Percentiles rank a stretch among this genome's conserved stretches.
These are phyloP conservation scores for Helicoverpa armigera DNA, from an alignment of 1,140 invertebrate genomes.

Conservation along the genomic window DNA sequence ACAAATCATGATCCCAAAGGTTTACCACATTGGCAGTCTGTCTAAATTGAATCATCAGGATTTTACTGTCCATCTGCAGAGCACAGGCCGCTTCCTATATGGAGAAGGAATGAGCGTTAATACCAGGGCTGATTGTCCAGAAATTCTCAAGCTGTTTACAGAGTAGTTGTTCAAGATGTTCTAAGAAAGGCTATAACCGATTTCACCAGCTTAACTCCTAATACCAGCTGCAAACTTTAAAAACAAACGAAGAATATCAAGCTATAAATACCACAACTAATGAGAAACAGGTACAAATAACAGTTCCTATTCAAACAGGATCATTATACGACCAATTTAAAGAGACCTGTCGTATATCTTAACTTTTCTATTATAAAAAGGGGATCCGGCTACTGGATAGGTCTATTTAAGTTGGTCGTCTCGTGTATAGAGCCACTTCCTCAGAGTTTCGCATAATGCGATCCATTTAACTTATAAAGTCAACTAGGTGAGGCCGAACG, in stretches of 20 bases:
- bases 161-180: no score
- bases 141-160: no score
- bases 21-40: no score
- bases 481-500: neutral
- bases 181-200: no score
- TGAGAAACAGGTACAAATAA: conserved; percentile 30
- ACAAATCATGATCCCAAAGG: no score
- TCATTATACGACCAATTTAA: conserved; percentile 1
- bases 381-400: neutral
- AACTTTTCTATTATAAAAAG: conserved; percentile 20
- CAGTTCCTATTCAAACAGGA: conserved; percentile 18
- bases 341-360: conserved; percentile 16
- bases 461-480: conserved; percentile 35
- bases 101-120: no score
- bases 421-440: conserved; percentile 17
- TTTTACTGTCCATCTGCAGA: no score
- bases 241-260: conserved; percentile 3
- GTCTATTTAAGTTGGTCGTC: conserved; percentile 16
- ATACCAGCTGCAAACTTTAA: neutral
- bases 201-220: neutral
- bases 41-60: no score
- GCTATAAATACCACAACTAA: neutral
- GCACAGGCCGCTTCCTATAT: no score
- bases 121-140: no score
- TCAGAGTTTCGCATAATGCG: conserved; percentile 30